A percentile compares a stretch with the other conserved stretches of the same genome.
Evolutionary conservation across 2,113 vertebrate species (phyloP).

Genomic region (Corvus cornix): DNA sequence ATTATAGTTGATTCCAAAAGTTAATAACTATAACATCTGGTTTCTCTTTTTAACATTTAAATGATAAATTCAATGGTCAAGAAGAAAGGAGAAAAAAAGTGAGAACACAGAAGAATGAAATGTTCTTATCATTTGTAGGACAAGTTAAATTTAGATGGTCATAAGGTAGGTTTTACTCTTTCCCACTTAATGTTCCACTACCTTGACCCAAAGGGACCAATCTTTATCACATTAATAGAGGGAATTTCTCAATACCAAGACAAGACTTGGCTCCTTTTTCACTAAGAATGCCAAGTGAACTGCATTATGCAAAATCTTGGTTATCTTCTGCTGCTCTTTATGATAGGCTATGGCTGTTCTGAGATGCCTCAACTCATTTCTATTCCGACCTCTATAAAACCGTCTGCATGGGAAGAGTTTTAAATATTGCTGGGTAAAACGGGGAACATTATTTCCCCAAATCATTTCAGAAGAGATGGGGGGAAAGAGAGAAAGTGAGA

Average conservation of each 20-base stretch:
- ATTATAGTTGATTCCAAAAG: slow-evolving; percentile 81
- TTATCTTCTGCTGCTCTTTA: slow-evolving; percentile 16
- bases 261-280: slow-evolving; percentile 16
- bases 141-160: slow-evolving; percentile 57
- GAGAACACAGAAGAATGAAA: slow-evolving; percentile 48
- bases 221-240: slow-evolving; percentile 60
- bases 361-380: slow-evolving; percentile 65
- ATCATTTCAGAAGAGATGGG: background rate
- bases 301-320: slow-evolving; percentile 40
- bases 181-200: slow-evolving; percentile 44
- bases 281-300: slow-evolving; percentile 38
- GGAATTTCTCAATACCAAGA: background rate
- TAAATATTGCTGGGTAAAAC: slow-evolving; percentile 52
- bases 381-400: slow-evolving; percentile 50
- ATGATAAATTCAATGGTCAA: slow-evolving; percentile 68
- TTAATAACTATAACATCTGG: slow-evolving; percentile 84
- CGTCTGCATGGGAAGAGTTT: slow-evolving; percentile 48
- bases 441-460: slow-evolving; percentile 37
- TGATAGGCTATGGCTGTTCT: slow-evolving; percentile 59
- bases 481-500: background rate
- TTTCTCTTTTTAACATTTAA: slow-evolving; percentile 79
- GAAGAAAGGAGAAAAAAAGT: slow-evolving; percentile 40
- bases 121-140: slow-evolving; percentile 52
- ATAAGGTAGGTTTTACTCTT: slow-evolving; percentile 61
- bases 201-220: slow-evolving; percentile 49